Evolutionary conservation across 1,140 invertebrate genomes (phyloP), one percentile per base, ranked within the genome.

Genomic region (Drosophila nigrodunni): DNA sequence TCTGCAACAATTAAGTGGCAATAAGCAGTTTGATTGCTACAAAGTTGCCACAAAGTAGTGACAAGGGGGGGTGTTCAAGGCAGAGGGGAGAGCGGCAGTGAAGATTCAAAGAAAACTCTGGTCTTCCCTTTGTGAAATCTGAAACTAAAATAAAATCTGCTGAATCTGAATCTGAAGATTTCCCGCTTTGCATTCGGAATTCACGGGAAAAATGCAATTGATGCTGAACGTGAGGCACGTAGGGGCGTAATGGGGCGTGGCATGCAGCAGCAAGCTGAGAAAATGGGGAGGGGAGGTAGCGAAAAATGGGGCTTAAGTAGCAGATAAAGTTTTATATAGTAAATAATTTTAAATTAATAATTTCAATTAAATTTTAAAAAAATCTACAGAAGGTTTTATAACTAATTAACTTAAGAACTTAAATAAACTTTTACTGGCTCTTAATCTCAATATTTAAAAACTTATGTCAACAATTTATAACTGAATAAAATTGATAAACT

Each of bases 151-250:
- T 55, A 0, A 44, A 46, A n/a, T 7, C 4, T 25, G 25, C 25
- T 25, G 25, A 39, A 34, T 11, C 15, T 15, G 15, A 15, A 15
- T 15, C 35, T 74, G 57, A 83, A 87, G 83, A 88, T 80, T 87
- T 88, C 80, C 80, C 57, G 64, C 43, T 77, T 44, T 34, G 62
- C 50, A 47, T n/a, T n/a, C n/a, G n/a, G n/a, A n/a, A 77, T 87
- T 87, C 85, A 64, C 80, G 75, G 67, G 83, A 83, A 87, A 87
- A 83, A 75, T 73, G 85, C 85, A 88, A 80, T 88, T 88, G 83
- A 88, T 74, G 83, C 83, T 71, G 54, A 77, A 71, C 78, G 71
- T 64, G 71, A 59, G 66, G 64, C 83, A 88, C 85, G 83, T 74
- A 70, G 25, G 18, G 78, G 70, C 82, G 74, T 67, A 75, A 86